Conservation (phyloP, 2,797 vertebrate genomes). For the Meda fulgida region DNA sequence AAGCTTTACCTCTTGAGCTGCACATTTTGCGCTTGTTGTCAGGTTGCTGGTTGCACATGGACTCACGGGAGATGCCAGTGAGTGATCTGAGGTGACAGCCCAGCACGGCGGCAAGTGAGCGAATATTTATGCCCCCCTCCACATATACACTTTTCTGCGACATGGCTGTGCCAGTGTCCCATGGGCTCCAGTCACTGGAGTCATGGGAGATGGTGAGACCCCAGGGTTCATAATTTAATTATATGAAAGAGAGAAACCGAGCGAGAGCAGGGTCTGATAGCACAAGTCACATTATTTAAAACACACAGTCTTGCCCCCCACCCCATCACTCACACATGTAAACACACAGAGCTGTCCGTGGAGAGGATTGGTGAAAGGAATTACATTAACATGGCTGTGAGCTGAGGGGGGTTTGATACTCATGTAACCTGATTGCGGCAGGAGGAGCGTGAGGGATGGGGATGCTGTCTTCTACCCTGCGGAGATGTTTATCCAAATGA, state of each 20-base stretch:
- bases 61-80: constrained; percentile 53
- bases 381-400: constrained; percentile 73
- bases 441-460: constrained; percentile 80
- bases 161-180: constrained; percentile 59
- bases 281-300: constrained; percentile 35
- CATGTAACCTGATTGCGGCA: constrained; percentile 77
- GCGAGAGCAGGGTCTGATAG: constrained; percentile 28
- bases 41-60: constrained; percentile 69
- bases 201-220: constrained; percentile 60
- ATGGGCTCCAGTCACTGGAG: constrained; percentile 49
- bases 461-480: constrained; percentile 69
- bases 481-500: constrained; percentile 55
- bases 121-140: constrained; percentile 21
- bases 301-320: constrained; percentile 8
- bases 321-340: constrained; percentile 32
- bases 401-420: constrained; percentile 74
- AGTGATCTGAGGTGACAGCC: constrained; percentile 74
- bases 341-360: constrained; percentile 31
- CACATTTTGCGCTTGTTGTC: constrained; percentile 63
- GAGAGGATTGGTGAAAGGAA: constrained; percentile 70
- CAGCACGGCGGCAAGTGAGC: constrained; percentile 58
- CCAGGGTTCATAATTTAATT: constrained; percentile 76
- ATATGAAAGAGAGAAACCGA: constrained; percentile 60
- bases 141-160: constrained; percentile 52
- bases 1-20: constrained; percentile 43